These are phyloP conservation scores for Scaptomyza cyrtandrae DNA, from an alignment of 2,888 invertebrate species.

Conservation along the genomic window DNA sequence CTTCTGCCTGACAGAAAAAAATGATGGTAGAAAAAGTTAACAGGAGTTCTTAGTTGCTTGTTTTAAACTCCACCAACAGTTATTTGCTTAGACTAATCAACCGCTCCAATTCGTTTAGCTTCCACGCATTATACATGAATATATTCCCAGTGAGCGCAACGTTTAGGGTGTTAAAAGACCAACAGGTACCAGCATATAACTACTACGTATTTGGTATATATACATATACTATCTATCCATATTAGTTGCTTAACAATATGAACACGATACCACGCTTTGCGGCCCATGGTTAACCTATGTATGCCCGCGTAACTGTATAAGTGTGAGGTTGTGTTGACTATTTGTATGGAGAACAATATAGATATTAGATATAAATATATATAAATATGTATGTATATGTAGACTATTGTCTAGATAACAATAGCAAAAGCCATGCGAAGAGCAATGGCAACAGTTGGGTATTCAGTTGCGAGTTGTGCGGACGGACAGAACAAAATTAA, in stretches of 20 bases:
- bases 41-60: background rate
- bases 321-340: constrained; percentile 19
- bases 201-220: background rate
- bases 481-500: constrained; percentile 2
- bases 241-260: constrained; percentile 73
- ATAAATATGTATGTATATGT: too few relatives aligned
- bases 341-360: constrained; percentile 48
- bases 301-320: background rate
- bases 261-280: constrained; percentile 58
- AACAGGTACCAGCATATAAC: constrained; percentile 19
- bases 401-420: constrained; percentile 45
- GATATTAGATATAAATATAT: background rate
- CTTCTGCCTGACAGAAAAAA: background rate
- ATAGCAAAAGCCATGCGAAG: constrained; percentile 3
- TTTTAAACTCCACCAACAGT: background rate
- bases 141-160: background rate
- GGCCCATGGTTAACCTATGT: constrained; percentile 6
- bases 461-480: constrained; percentile 28
- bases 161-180: constrained; percentile 8
- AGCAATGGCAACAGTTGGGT: constrained; percentile 43
- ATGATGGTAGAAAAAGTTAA: background rate
- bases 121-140: background rate
- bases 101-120: constrained; percentile 16
- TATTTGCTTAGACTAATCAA: background rate
- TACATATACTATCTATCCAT: constrained; percentile 27